Percentiles rank a stretch among this genome's conserved stretches.
These are phyloP conservation scores for Caenorhabditis doughertyi DNA, from an alignment of 2,888 invertebrate species.

Conservation along the genomic window DNA sequence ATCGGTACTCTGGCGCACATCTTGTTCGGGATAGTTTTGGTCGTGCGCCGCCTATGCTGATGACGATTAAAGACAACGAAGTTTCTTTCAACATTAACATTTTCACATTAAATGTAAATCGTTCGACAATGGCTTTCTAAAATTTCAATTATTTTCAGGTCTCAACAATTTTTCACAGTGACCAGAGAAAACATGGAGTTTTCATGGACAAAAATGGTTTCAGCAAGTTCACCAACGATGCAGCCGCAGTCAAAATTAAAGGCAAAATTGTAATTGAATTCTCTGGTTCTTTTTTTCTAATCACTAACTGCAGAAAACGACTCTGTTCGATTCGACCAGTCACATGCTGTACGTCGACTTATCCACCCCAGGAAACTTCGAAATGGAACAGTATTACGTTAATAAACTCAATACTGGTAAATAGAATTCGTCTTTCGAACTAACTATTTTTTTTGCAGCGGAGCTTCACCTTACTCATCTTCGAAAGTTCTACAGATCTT, in stretches of 20 bases:
- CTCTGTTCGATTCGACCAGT: constrained; percentile 30
- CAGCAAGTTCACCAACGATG: background rate
- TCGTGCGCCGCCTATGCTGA: constrained; percentile 11
- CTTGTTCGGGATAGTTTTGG: constrained; percentile 37
- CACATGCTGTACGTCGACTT: constrained; percentile 20
- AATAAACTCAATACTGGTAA: constrained; percentile 10
- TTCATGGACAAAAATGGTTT: constrained; percentile 5
- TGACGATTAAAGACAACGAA: background rate
- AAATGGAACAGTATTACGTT: constrained; percentile 26
- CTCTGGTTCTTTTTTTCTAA: background rate
- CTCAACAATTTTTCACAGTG: constrained; percentile 8
- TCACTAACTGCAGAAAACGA: background rate
- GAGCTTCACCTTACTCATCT: background rate
- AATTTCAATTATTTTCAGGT: constrained; percentile 5
- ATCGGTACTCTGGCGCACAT: constrained; percentile 9
- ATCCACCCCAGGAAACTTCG: background rate
- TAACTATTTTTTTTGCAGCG: background rate
- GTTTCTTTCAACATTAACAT: background rate
- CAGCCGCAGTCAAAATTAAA: background rate
- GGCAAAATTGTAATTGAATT: background rate
- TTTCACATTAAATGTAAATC: background rate
- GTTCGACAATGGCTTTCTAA: background rate
- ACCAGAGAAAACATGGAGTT: no score
- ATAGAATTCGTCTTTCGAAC: background rate
- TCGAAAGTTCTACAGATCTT: background rate